These are phyloP conservation scores for Novumbra hubbsi DNA, from an alignment of 2,797 vertebrate species.

Conservation along the genomic window DNA sequence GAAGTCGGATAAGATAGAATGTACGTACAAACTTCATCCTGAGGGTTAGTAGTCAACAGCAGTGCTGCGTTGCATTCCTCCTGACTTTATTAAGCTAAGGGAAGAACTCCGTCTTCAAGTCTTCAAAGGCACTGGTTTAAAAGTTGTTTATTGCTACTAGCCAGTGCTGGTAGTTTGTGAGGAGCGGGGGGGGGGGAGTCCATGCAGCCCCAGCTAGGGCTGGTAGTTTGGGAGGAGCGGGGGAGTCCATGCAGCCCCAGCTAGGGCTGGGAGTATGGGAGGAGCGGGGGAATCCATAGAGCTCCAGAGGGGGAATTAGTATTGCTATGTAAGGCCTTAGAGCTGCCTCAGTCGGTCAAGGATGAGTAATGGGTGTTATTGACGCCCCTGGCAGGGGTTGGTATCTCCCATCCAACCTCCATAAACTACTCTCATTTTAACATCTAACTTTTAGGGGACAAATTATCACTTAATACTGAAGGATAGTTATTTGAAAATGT, in stretches of 20 bases:
- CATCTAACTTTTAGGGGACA: constrained; percentile 28
- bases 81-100: constrained; percentile 71
- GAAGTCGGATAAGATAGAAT: constrained; percentile 71
- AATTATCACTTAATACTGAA: constrained; percentile 42
- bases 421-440: constrained; percentile 34
- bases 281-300: constrained; percentile 29
- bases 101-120: constrained; percentile 29
- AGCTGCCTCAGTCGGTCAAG: constrained; percentile 37
- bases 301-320: constrained; percentile 32
- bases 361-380: constrained; percentile 33
- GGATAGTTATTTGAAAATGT: constrained; percentile 26
- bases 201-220: background rate
- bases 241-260: constrained; percentile 8
- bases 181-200: constrained; percentile 37
- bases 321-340: constrained; percentile 46
- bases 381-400: constrained; percentile 20
- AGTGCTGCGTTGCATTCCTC: constrained; percentile 66
- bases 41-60: constrained; percentile 51
- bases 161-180: constrained; percentile 16
- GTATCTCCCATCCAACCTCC: constrained; percentile 30
- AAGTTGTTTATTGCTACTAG: constrained; percentile 74
- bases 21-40: constrained; percentile 57
- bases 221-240: background rate
- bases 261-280: constrained; percentile 18
- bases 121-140: constrained; percentile 65